Conservation (phyloP, 2,888 invertebrate species). For the Lumbricus terrestris region DNA sequence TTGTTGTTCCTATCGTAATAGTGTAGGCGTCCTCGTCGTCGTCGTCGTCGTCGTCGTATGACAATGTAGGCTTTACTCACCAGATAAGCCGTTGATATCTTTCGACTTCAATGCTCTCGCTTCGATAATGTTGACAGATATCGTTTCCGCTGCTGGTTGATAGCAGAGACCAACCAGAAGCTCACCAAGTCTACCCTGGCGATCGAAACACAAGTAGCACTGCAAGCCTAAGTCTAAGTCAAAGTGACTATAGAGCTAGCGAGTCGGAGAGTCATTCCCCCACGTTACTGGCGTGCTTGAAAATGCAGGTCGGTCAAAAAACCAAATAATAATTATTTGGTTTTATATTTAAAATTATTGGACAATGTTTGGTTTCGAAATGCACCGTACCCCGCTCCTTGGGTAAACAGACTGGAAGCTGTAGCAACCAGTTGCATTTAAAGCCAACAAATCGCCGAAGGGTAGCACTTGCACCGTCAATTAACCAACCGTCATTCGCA, state of each 20-base stretch:
- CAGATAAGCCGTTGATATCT: conserved; percentile 80
- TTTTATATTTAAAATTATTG: too few species aligned
- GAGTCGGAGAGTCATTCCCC: not conserved
- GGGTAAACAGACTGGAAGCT: not conserved
- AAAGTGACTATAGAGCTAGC: too few species aligned
- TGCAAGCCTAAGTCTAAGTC: not conserved
- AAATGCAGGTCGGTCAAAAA: not conserved
- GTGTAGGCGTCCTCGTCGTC: not conserved
- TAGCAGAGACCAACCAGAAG: conserved; percentile 83
- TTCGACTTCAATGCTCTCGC: conserved; percentile 92
- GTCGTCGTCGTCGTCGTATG: not conserved
- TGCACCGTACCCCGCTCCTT: too few species aligned
- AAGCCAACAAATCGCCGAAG: too few species aligned
- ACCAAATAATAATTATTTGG: too few species aligned
- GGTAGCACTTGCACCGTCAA: too few species aligned
- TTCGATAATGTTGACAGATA: conserved; percentile 85
- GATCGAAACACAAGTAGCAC: too few species aligned
- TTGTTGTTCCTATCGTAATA: too few species aligned
- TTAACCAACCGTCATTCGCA: too few species aligned
- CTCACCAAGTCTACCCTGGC: conserved; percentile 51
- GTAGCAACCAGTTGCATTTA: not conserved
- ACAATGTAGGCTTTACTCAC: conserved; percentile 28
- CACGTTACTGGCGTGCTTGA: too few species aligned
- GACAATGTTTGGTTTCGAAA: too few species aligned
- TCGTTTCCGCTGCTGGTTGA: conserved; percentile 89